Base-by-base conservation (phyloP, 2,888 invertebrate species). In the Athalia circularis region DNA sequence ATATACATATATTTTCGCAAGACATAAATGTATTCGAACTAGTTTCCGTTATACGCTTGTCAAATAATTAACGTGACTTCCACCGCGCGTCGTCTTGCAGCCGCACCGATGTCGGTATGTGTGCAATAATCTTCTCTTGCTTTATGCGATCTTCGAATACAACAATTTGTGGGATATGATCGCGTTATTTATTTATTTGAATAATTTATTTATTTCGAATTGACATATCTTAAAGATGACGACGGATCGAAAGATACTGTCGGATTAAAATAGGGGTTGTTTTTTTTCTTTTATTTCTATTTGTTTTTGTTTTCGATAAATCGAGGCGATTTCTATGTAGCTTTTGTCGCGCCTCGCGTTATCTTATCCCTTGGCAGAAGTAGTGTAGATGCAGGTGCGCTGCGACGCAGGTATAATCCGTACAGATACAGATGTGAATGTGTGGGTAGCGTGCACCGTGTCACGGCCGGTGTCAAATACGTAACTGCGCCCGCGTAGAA, bases 381-480 rank as follows among this genome's bases (percentile, higher is more conserved):
- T 29, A 29, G 2, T 2, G 29, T 29, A 29, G 29, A 29, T 29
- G 29, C 29, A 29, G 29, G 29, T 29, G 2, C 29, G 1, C 29
- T 29, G 29, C n/a, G n/a, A n/a, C n/a, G n/a, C n/a, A n/a, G n/a
- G n/a, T n/a, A n/a, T n/a, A n/a, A n/a, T n/a, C n/a, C n/a, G n/a
- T n/a, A n/a, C n/a, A n/a, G n/a, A n/a, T n/a, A n/a, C n/a, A 29
- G 29, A 29, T 13, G 48, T 67, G 29, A 29, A 68, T n/a, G 11
- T 68, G 11, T 68, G 5, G 67, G 47, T 64, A 8, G 48, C 5
- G 15, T 62, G 68, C 29, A 68, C 54, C 11, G 54, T 68, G 68
- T 68, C 68, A 72, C 59, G 72, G 59, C 59, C 72, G 72, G 72
- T 59, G 68, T 68, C 48, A 68, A 68, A 50, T 54, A 72, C 72